phyloP scores from a whole-genome alignment of 2,113 vertebrate species.

The Edolisoma coerulescens region DNA sequence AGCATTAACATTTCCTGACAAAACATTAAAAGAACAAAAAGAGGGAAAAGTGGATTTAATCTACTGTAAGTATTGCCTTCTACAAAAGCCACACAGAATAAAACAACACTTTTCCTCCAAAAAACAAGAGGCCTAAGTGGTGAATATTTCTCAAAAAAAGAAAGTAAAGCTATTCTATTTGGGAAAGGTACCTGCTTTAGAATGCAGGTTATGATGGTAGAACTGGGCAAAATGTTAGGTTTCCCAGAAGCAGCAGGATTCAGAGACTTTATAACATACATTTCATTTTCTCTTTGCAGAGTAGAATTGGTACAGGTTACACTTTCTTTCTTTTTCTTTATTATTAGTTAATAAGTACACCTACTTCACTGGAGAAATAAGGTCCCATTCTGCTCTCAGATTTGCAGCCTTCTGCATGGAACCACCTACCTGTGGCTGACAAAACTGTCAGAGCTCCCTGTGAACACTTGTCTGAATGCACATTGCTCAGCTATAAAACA shows the following conservation, averaged over 20 bases:
- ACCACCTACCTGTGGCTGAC: neutral
- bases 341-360: neutral
- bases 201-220: neutral
- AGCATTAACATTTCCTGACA: neutral
- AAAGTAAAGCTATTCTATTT: neutral
- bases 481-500: neutral
- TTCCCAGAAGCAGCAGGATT: neutral
- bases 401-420: neutral
- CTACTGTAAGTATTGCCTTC: neutral
- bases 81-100: neutral
- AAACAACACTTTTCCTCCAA: neutral
- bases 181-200: neutral
- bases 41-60: neutral
- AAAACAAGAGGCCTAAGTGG: neutral
- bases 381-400: neutral
- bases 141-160: neutral
- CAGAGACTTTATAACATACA: neutral
- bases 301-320: neutral
- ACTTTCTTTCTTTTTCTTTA: neutral
- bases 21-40: neutral
- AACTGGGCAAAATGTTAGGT: neutral
- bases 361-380: neutral
- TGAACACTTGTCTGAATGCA: neutral
- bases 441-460: neutral
- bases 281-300: neutral